Evolutionary conservation across 2,888 invertebrate genomes (phyloP).

Genomic region (Neoitamus cyanurus): DNA sequence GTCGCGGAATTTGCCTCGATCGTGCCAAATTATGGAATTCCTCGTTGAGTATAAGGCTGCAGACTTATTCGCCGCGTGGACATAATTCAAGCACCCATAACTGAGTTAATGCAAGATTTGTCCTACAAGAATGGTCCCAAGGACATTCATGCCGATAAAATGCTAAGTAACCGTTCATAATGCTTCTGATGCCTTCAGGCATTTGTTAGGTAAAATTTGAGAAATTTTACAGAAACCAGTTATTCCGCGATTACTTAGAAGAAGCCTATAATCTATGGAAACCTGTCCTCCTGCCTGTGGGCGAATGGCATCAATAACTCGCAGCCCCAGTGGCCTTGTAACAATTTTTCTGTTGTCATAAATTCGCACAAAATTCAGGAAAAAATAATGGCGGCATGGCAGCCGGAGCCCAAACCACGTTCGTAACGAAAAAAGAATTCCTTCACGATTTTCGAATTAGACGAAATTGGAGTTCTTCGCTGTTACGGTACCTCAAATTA

Average conservation of each 20-base stretch:
- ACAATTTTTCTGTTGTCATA: conserved; percentile 28
- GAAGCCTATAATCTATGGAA: not conserved
- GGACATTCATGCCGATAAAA: not conserved
- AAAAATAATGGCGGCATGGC: not conserved
- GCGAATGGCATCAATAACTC: conserved; percentile 11
- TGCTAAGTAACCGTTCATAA: not conserved
- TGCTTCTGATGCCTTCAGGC: not conserved
- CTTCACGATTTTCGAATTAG: conserved; percentile 36
- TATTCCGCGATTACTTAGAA: not conserved
- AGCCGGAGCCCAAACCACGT: not conserved
- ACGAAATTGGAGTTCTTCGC: conserved; percentile 25
- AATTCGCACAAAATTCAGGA: conserved; percentile 25
- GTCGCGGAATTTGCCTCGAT: not conserved
- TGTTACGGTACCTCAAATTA: conserved; percentile 37
- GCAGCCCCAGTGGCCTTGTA: conserved; percentile 31
- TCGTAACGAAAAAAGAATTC: conserved; percentile 8
- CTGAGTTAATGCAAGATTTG: not conserved
- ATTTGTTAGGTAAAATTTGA: not conserved
- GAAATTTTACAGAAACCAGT: not conserved
- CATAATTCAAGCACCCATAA: not conserved
- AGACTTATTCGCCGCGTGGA: not conserved
- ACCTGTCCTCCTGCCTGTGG: not conserved
- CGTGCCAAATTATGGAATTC: not conserved
- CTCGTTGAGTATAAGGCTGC: not conserved
- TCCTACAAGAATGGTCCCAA: not conserved